These are phyloP conservation scores for Pungitius pungitius DNA, from an alignment of 2,113 vertebrate species.

Conservation along the genomic window DNA sequence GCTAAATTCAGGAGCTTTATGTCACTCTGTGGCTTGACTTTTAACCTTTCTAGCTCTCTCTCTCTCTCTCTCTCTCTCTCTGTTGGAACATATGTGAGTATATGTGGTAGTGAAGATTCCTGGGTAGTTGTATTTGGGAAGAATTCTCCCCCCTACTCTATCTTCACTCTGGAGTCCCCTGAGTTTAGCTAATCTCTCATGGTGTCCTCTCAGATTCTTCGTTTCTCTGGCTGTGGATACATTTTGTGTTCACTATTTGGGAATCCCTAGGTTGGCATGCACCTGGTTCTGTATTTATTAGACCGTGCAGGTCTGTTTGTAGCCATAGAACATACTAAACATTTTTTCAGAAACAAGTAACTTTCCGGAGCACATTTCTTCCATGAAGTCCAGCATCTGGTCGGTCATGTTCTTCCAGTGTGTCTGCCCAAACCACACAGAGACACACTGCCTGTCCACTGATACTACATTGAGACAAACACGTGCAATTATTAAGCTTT, in stretches of 20 bases:
- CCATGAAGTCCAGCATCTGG: neutral
- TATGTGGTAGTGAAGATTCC: constrained; percentile 13
- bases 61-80: neutral
- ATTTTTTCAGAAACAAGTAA: neutral
- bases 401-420: neutral
- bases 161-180: neutral
- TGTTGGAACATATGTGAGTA: constrained; percentile 8
- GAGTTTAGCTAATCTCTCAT: neutral
- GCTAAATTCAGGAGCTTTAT: constrained; percentile 65
- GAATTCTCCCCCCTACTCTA: neutral
- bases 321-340: neutral
- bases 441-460: neutral
- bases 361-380: neutral
- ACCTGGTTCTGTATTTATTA: neutral
- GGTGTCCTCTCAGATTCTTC: neutral
- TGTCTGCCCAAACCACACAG: neutral
- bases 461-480: neutral
- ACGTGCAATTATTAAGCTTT: neutral
- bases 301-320: neutral
- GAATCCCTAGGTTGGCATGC: neutral
- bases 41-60: constrained; percentile 32
- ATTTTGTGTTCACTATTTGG: neutral
- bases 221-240: neutral
- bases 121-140: neutral
- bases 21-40: constrained; percentile 48